Conservation (phyloP, 2,113 vertebrate genomes). For the Misgurnus anguillicaudatus region DNA sequence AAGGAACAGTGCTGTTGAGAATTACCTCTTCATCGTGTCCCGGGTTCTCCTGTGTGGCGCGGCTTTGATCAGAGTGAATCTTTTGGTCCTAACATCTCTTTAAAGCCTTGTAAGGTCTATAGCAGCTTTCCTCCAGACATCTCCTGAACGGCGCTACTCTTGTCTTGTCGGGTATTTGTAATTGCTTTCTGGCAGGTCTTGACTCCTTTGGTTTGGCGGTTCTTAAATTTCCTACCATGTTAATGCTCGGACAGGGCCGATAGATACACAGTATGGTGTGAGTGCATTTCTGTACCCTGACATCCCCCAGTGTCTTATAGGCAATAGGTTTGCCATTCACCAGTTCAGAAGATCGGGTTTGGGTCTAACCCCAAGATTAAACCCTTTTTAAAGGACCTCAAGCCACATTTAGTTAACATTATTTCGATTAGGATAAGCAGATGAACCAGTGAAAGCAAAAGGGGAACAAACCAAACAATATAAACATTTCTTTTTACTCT, state of each 20-base stretch:
- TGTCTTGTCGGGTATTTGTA: conserved; percentile 51
- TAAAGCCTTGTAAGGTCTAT: conserved; percentile 46
- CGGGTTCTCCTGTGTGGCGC: conserved; percentile 38
- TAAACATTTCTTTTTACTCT: too few relatives aligned
- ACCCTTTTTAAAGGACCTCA: too few relatives aligned
- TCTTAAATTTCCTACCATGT: conserved; percentile 51
- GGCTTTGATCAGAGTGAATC: conserved; percentile 60
- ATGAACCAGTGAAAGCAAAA: too few relatives aligned
- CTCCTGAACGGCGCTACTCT: conserved; percentile 38
- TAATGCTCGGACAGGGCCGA: conserved; percentile 51
- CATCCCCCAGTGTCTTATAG: background rate
- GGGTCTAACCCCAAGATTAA: too few relatives aligned
- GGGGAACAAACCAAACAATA: too few relatives aligned
- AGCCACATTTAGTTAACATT: too few relatives aligned
- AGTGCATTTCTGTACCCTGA: conserved; percentile 7
- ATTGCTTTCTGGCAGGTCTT: conserved; percentile 48
- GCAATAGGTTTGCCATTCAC: background rate
- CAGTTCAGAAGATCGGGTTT: background rate
- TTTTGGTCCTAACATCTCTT: conserved; percentile 53
- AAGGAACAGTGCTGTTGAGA: conserved; percentile 55
- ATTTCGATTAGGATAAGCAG: too few relatives aligned
- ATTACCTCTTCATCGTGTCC: conserved; percentile 49
- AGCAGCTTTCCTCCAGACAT: conserved; percentile 44
- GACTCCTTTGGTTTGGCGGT: conserved; percentile 25
- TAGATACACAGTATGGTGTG: conserved; percentile 35